phyloP scores from a whole-genome alignment of 2,797 vertebrate genomes.

The Chaunax sp. region DNA sequence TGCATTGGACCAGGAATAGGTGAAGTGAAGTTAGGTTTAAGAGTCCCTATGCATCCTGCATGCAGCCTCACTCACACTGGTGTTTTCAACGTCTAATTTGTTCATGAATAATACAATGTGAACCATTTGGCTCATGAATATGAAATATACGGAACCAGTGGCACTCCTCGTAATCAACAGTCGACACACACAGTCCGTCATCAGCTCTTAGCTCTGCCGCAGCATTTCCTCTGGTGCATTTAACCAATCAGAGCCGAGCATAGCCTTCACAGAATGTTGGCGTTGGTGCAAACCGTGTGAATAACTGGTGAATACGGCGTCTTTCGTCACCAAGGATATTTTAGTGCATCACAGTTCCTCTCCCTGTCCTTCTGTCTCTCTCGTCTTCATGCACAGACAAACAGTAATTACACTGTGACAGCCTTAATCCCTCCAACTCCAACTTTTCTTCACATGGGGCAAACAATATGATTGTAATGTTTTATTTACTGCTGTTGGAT shows the following conservation, averaged over 20 bases:
- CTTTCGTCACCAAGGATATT: slow-evolving; percentile 57
- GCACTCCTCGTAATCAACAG: slow-evolving; percentile 79
- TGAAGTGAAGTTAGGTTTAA: slow-evolving; percentile 54
- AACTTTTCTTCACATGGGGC: slow-evolving; percentile 37
- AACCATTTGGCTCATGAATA: slow-evolving; percentile 85
- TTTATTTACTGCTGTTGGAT: slow-evolving; percentile 60
- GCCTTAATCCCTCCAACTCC: slow-evolving; percentile 41
- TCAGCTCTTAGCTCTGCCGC: slow-evolving; percentile 58
- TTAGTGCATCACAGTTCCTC: slow-evolving; percentile 33
- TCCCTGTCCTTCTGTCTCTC: slow-evolving; percentile 33
- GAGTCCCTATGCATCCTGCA: slow-evolving; percentile 54
- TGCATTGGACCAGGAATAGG: slow-evolving; percentile 7
- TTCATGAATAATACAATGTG: slow-evolving; percentile 83
- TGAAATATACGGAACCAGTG: slow-evolving; percentile 79
- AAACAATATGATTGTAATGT: slow-evolving; percentile 47
- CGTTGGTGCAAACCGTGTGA: slow-evolving; percentile 63
- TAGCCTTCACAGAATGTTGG: slow-evolving; percentile 55
- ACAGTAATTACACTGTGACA: slow-evolving; percentile 46
- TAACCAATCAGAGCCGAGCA: slow-evolving; percentile 64
- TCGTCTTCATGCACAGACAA: slow-evolving; percentile 53
- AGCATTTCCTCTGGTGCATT: slow-evolving; percentile 64
- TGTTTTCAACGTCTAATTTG: slow-evolving; percentile 81
- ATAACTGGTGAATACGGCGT: slow-evolving; percentile 50
- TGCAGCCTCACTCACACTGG: slow-evolving; percentile 61
- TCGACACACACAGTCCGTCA: slow-evolving; percentile 66